These are phyloP conservation scores for Azorinus chamasolen DNA, from an alignment of 2,888 invertebrate genomes.

Conservation along the genomic window DNA sequence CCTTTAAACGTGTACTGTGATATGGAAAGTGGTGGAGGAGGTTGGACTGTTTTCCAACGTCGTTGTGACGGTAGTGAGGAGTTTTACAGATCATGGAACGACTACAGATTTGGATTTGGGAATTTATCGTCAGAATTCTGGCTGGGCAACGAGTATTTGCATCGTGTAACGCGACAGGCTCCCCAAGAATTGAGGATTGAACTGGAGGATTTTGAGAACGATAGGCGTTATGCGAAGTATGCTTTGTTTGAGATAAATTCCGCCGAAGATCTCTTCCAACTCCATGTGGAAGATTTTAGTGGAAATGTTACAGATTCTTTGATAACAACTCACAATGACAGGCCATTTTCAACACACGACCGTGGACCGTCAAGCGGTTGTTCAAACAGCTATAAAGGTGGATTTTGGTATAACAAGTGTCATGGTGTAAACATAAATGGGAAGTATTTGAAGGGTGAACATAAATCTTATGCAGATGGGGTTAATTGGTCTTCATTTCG, in stretches of 20 bases:
- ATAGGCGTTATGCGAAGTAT: slow-evolving; percentile 30
- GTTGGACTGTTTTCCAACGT: slow-evolving; percentile 60
- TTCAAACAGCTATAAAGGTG: slow-evolving; percentile 67
- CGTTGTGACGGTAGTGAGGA: slow-evolving; percentile 33
- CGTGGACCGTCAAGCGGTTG: slow-evolving; percentile 40
- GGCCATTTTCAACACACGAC: slow-evolving; percentile 29
- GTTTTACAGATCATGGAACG: slow-evolving; percentile 39
- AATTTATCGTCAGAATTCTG: slow-evolving; percentile 38
- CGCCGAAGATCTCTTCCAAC: slow-evolving; percentile 11
- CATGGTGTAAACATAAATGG: slow-evolving; percentile 81
- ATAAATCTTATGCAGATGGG: slow-evolving; percentile 79
- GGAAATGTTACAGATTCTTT: slow-evolving; percentile 34
- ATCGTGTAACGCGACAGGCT: slow-evolving; percentile 9
- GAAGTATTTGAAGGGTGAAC: slow-evolving; percentile 73
- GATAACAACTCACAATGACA: slow-evolving; percentile 10
- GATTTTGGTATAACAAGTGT: slow-evolving; percentile 78
- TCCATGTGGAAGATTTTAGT: slow-evolving; percentile 17
- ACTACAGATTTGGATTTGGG: slow-evolving; percentile 48
- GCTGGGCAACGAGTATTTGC: slow-evolving; percentile 39
- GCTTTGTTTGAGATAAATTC: slow-evolving; percentile 18
- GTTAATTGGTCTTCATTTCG: slow-evolving; percentile 82
- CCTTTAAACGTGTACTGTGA: slow-evolving; percentile 54
- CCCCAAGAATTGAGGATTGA: slow-evolving; percentile 38
- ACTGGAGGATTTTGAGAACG: slow-evolving; percentile 28
- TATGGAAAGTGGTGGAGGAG: slow-evolving; percentile 55